These are phyloP conservation scores for Amphipyra berbera DNA, from an alignment of 2,888 invertebrate genomes.

Conservation along the genomic window DNA sequence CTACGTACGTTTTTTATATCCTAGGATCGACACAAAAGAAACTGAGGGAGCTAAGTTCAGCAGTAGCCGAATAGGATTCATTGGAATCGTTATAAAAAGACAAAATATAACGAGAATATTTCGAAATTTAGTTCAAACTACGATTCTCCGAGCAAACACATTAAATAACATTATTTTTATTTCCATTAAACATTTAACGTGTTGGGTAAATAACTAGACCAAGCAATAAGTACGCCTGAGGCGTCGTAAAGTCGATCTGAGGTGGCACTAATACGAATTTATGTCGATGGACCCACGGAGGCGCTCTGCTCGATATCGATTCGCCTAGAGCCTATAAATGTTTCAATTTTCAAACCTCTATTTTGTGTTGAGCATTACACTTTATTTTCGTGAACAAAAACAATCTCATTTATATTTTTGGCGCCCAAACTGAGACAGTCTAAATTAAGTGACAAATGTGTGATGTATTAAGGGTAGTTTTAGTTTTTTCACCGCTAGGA, in stretches of 20 bases:
- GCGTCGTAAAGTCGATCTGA: slow-evolving; percentile 88
- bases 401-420: slow-evolving; percentile 18
- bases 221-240: slow-evolving; percentile 83
- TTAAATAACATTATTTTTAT: slow-evolving; percentile 65
- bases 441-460: slow-evolving; percentile 11
- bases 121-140: slow-evolving; percentile 14
- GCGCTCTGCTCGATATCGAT: slow-evolving; percentile 80
- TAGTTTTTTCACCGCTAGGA: neutral
- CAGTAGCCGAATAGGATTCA: neutral
- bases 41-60: neutral
- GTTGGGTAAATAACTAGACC: slow-evolving; percentile 77
- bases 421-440: slow-evolving; percentile 4
- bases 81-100: neutral
- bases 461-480: neutral
- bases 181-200: slow-evolving; percentile 75
- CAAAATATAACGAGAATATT: neutral
- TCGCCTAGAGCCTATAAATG: slow-evolving; percentile 81
- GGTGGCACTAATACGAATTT: slow-evolving; percentile 89
- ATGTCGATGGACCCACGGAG: slow-evolving; percentile 83
- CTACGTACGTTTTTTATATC: neutral
- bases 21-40: neutral
- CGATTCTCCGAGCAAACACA: slow-evolving; percentile 27
- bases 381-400: slow-evolving; percentile 46
- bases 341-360: slow-evolving; percentile 83
- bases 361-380: slow-evolving; percentile 70